Evolutionary conservation across 2,113 vertebrate genomes (phyloP).

Genomic region (Tenrec ecaudatus): DNA sequence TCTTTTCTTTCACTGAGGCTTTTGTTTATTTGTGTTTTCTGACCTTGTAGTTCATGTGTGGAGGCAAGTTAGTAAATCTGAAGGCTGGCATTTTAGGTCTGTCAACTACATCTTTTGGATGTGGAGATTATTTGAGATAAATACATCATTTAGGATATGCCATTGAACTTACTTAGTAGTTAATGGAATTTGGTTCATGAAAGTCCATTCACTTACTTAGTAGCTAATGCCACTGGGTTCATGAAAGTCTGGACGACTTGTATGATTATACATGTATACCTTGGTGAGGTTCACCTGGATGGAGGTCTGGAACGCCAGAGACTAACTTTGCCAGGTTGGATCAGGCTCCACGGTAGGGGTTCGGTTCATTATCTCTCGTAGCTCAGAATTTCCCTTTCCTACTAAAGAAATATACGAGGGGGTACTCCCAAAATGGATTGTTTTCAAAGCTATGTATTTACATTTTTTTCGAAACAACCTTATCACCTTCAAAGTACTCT

Average conservation of each 20-base stretch:
- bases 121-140: slow-evolving; percentile 31
- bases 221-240: neutral
- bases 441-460: too few species aligned
- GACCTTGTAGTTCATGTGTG: neutral
- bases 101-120: neutral
- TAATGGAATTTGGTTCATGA: neutral
- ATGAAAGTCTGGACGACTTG: neutral
- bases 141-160: neutral
- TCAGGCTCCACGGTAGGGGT: neutral
- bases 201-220: neutral
- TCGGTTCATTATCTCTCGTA: neutral
- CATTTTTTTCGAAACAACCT: too few species aligned
- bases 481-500: too few species aligned
- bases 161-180: neutral
- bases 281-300: neutral
- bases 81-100: slow-evolving; percentile 11
- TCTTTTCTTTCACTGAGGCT: slow-evolving; percentile 15
- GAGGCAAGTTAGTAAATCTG: neutral
- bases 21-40: slow-evolving; percentile 34
- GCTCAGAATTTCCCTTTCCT: neutral
- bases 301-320: neutral
- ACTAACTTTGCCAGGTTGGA: neutral
- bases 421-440: too few species aligned
- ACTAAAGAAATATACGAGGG: neutral
- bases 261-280: neutral